These are phyloP conservation scores for Euclidia mi DNA, from an alignment of 2,888 invertebrate genomes.

Conservation along the genomic window DNA sequence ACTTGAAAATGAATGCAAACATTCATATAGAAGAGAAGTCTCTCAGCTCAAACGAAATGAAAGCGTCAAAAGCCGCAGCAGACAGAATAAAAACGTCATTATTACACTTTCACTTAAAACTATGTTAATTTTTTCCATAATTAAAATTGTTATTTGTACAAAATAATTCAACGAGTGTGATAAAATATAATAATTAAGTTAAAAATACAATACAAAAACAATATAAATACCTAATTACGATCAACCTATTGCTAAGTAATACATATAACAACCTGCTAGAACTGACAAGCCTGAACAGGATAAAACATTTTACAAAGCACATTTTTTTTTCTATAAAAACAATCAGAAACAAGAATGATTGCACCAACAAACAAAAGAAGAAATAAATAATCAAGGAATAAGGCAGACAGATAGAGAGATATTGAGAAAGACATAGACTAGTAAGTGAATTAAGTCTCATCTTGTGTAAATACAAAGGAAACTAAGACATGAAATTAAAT, in stretches of 20 bases:
- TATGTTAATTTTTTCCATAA: slow-evolving; percentile 80
- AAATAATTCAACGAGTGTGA: slow-evolving; percentile 88
- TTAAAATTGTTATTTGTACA: slow-evolving; percentile 89
- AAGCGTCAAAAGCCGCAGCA: slow-evolving; percentile 51
- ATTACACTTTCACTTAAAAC: slow-evolving; percentile 71
- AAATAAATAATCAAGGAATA: slow-evolving; percentile 30
- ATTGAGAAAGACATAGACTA: slow-evolving; percentile 17
- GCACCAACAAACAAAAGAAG: slow-evolving; percentile 78
- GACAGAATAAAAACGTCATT: slow-evolving; percentile 51
- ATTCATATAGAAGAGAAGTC: slow-evolving; percentile 45
- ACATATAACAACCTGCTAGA: slow-evolving; percentile 70
- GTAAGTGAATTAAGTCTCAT: too few species aligned
- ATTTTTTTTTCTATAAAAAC: slow-evolving; percentile 57
- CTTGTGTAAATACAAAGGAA: slow-evolving; percentile 34
- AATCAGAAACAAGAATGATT: slow-evolving; percentile 69
- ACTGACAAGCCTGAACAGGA: slow-evolving; percentile 64
- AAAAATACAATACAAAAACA: slow-evolving; percentile 83
- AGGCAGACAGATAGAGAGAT: slow-evolving; percentile 18
- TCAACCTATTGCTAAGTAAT: slow-evolving; percentile 69
- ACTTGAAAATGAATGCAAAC: slow-evolving; percentile 45
- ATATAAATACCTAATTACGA: slow-evolving; percentile 77
- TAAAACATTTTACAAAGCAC: slow-evolving; percentile 67
- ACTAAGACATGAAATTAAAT: slow-evolving; percentile 32
- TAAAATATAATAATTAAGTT: slow-evolving; percentile 86
- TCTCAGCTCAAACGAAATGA: slow-evolving; percentile 45